phyloP scores from a whole-genome alignment of 2,113 vertebrate genomes.

The Ammodramus savannarum region DNA sequence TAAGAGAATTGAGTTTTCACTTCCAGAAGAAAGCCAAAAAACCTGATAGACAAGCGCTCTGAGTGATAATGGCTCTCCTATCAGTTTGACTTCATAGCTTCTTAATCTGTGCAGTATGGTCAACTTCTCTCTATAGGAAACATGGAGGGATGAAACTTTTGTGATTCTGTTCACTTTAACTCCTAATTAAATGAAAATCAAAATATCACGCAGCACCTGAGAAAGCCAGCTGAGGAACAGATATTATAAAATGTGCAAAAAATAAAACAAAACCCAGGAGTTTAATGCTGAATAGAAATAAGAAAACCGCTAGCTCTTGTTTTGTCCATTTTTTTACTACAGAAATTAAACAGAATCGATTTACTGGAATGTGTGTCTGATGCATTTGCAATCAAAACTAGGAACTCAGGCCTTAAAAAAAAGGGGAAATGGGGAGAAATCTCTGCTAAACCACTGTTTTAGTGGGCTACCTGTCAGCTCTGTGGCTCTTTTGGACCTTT shows the following conservation, averaged over 20 bases:
- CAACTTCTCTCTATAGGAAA: not conserved
- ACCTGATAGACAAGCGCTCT: not conserved
- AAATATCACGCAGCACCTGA: not conserved
- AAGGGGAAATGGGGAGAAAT: rapidly evolving
- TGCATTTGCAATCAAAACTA: not conserved
- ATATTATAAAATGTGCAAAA: not conserved
- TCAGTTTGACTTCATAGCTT: not conserved
- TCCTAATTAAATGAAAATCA: not conserved
- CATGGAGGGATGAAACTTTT: not conserved
- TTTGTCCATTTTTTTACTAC: not conserved
- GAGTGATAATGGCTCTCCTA: not conserved
- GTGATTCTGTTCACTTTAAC: not conserved
- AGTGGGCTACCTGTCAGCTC: not conserved
- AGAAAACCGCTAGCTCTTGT: not conserved
- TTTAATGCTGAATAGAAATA: not conserved
- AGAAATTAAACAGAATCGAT: not conserved
- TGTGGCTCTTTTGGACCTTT: not conserved
- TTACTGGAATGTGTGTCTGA: not conserved
- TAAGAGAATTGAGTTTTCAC: not conserved
- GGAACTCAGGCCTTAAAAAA: not conserved
- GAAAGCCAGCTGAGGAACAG: not conserved
- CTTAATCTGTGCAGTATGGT: not conserved
- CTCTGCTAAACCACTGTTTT: not conserved
- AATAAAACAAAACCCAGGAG: not conserved
- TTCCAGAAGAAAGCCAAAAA: not conserved